Conservation (phyloP, 2,888 invertebrate genomes). For the Cheilosia variabilis region DNA sequence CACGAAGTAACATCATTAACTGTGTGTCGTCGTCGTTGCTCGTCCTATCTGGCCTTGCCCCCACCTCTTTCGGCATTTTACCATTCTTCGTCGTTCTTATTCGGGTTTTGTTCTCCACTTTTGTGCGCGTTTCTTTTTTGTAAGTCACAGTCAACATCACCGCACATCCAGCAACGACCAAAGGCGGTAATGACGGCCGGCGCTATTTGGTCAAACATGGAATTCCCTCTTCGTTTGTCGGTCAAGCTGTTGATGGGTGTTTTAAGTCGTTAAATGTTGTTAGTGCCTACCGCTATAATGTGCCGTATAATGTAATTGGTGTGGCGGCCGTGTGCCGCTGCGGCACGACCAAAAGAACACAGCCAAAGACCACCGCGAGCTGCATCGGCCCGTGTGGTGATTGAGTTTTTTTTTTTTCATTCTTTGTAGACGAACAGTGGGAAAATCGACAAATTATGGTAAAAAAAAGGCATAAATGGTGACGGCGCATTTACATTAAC, state of each 20-base stretch:
- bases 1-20: slow-evolving; percentile 75
- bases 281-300: slow-evolving; percentile 74
- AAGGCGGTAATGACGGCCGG: slow-evolving; percentile 44
- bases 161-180: not conserved
- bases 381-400: not conserved
- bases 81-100: not conserved
- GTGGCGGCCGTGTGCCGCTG: slow-evolving; percentile 73
- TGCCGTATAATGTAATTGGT: slow-evolving; percentile 74
- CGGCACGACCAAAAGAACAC: slow-evolving; percentile 52
- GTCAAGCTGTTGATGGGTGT: slow-evolving; percentile 76
- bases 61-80: not conserved
- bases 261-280: slow-evolving; percentile 75
- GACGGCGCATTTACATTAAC: slow-evolving; percentile 9
- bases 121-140: slow-evolving; percentile 51
- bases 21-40: slow-evolving; percentile 32
- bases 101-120: not conserved
- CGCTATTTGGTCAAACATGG: slow-evolving; percentile 75
- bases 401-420: slow-evolving; percentile 4
- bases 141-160: not conserved
- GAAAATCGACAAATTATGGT: slow-evolving; percentile 18
- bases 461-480: slow-evolving; percentile 7
- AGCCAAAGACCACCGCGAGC: slow-evolving; percentile 59
- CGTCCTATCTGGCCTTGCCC: not conserved
- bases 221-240: slow-evolving; percentile 74
- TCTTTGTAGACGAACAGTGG: slow-evolving; percentile 33